Evolutionary conservation across 2,113 vertebrate genomes (phyloP).

Genomic region (Esox niger): DNA sequence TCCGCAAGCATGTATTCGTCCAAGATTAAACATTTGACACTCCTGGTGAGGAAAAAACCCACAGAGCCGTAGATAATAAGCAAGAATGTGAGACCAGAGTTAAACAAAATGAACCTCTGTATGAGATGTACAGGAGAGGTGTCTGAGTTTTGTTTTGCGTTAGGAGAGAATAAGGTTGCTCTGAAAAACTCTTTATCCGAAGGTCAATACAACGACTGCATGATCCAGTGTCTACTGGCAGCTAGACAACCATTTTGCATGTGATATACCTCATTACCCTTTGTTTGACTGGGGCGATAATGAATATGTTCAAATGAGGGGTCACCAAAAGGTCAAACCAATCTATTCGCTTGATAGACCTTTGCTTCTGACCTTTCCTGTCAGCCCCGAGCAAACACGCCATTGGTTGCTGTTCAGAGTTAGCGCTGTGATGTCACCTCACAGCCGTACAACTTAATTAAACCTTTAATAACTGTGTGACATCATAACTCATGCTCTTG

Average conservation of each 20-base stretch:
- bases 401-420: not conserved
- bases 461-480: no score
- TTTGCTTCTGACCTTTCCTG: not conserved
- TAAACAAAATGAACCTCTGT: slow-evolving; percentile 36
- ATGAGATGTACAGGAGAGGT: not conserved
- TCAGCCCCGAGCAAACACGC: not conserved
- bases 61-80: slow-evolving; percentile 32
- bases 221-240: no score
- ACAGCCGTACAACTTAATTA: no score
- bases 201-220: no score
- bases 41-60: slow-evolving; percentile 1
- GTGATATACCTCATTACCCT: not conserved
- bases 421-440: no score
- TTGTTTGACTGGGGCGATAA: not conserved
- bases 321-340: slow-evolving; percentile 14
- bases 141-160: not conserved
- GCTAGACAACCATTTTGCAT: not conserved
- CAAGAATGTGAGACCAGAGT: slow-evolving; percentile 13
- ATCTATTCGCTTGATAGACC: slow-evolving; percentile 28
- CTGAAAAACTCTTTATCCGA: no score
- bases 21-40: slow-evolving; percentile 53
- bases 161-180: no score
- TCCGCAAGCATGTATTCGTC: slow-evolving; percentile 31
- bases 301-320: slow-evolving; percentile 1
- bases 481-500: no score